A percentile compares a stretch with the other conserved stretches of the same genome.
Evolutionary conservation across 1,140 invertebrate species (phyloP).

Genomic region (Oreohelix idahoensis): DNA sequence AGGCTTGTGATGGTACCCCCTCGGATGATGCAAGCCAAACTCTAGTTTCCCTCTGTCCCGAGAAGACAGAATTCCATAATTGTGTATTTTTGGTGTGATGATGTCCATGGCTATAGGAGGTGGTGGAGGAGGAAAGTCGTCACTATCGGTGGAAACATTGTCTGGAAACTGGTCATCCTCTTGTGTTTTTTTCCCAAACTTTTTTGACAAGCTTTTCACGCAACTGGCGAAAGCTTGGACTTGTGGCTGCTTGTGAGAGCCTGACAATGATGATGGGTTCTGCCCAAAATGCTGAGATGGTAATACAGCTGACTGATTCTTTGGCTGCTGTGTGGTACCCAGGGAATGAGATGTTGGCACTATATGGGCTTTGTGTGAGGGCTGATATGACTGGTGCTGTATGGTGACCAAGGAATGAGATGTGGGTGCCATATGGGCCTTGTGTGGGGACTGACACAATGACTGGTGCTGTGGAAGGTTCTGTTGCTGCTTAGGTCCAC

Average conservation of each 20-base stretch:
- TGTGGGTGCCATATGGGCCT: too few species aligned
- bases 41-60: slow-evolving; percentile 14
- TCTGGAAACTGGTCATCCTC: slow-evolving; percentile 44
- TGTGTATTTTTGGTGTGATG: slow-evolving; percentile 68
- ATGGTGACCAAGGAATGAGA: background rate
- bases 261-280: background rate
- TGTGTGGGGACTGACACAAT: background rate
- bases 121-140: slow-evolving; percentile 74
- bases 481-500: slow-evolving; percentile 22
- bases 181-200: slow-evolving; percentile 67
- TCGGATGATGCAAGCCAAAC: slow-evolving; percentile 26
- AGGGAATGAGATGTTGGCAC: background rate
- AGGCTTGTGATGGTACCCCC: background rate
- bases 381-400: background rate
- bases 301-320: background rate
- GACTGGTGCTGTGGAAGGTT: background rate
- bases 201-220: slow-evolving; percentile 73
- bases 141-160: slow-evolving; percentile 64
- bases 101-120: slow-evolving; percentile 73
- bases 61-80: slow-evolving; percentile 63
- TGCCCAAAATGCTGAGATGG: background rate
- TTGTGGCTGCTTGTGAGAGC: background rate
- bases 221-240: slow-evolving; percentile 72
- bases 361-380: background rate
- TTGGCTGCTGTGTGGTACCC: background rate